These are phyloP conservation scores for Drosophila neutralis DNA, from an alignment of 2,888 invertebrate species.

Conservation along the genomic window DNA sequence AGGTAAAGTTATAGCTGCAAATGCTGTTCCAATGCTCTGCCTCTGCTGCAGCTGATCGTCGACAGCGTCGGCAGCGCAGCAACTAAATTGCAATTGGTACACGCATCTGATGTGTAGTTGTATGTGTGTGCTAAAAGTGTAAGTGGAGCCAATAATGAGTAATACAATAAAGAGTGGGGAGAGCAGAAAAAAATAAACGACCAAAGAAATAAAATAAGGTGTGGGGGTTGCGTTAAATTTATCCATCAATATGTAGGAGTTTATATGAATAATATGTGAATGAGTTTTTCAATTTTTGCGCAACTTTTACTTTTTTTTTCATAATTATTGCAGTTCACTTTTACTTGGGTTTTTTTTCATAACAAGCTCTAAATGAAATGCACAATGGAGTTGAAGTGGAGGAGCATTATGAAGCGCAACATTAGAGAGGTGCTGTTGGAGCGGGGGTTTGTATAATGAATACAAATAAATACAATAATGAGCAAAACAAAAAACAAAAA, in stretches of 20 bases:
- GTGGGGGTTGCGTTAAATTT: conserved; percentile 40
- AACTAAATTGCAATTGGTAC: conserved; percentile 58
- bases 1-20: conserved; percentile 52
- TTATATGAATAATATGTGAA: conserved; percentile 23
- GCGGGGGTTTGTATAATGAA: conserved; percentile 19
- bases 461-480: conserved; percentile 46
- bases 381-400: conserved; percentile 42
- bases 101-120: conserved; percentile 35
- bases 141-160: conserved; percentile 66
- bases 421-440: conserved; percentile 22
- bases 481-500: conserved; percentile 48
- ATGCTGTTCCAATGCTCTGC: neutral
- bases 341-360: conserved; percentile 35
- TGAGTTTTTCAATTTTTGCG: conserved; percentile 30
- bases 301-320: conserved; percentile 60
- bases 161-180: conserved; percentile 37
- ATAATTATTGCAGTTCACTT: conserved; percentile 63
- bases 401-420: conserved; percentile 11
- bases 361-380: conserved; percentile 56
- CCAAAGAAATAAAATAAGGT: conserved; percentile 36
- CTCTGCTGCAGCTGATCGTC: conserved; percentile 14
- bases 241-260: conserved; percentile 22
- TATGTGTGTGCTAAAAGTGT: conserved; percentile 47
- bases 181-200: conserved; percentile 8
- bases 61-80: conserved; percentile 33